Base-by-base conservation (phyloP, 2,797 vertebrate genomes). In the Ctenopoma multispine region DNA sequence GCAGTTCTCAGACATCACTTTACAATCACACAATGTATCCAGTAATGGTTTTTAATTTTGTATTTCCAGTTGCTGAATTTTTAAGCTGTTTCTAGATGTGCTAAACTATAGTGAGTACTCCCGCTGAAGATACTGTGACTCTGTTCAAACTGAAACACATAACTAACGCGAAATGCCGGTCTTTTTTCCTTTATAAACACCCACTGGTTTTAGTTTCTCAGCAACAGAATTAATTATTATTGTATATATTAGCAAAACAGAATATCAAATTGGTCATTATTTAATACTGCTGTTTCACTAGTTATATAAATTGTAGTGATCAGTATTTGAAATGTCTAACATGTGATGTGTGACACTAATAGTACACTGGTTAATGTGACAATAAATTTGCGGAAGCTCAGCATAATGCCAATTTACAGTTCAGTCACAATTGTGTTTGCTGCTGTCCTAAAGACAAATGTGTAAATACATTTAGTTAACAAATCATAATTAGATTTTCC, bases 31-130 rank as follows among this genome's bases (percentile, higher is more conserved):
- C 27, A 29, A 1, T 18, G 27, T 21, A 13, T 13, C 3, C 3
- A 29, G 17, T 48, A 7, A 20, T 11, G 11, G 4, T 5, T 29
- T 29, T 4, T 29, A 4, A 4, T 4, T 29, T n/a, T 29, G 5
- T 13, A 17, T 55, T 47, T 47, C 36, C 17, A n/a, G 9, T 20
- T 49, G n/a, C 58, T 43, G 12, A 36, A 20, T 60, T 54, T 29
- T 54, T 5, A 29, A 51, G 4, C 11, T 54, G 12, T 76, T 51
- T 60, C 17, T 34, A 5, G 21, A n/a, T 15, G 2, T 29, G 23
- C 13, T 56, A 41, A 75, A 63, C 58, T 70, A 58, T 18, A 34
- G 24, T n/a, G 3, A 46, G 38, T 51, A 36, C 55, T 12, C 63
- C 23, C 31, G 12, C 27, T 57, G n/a, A 36, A 29, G 12, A 29